Conservation (phyloP, 2,797 vertebrate genomes). For the Meriones psammophilus region DNA sequence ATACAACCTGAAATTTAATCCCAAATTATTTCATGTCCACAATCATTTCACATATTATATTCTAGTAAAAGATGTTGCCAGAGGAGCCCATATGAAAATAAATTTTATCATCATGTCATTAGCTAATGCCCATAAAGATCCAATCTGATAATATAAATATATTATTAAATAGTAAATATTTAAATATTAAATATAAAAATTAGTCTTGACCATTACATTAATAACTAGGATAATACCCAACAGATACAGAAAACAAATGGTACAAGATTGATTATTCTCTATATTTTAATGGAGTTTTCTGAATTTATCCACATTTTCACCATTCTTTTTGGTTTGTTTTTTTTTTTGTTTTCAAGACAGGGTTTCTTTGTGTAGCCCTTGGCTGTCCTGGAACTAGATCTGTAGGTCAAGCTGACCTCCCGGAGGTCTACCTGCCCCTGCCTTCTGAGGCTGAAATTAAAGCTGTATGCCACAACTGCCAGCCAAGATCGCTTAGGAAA, state of each 20-base stretch:
- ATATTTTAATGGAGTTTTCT: not conserved
- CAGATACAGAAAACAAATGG: too few species aligned
- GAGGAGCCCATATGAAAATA: slow-evolving; percentile 13
- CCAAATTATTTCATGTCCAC: not conserved
- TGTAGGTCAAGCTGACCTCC: not conserved
- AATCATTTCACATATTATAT: slow-evolving; percentile 41
- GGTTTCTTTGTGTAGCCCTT: not conserved
- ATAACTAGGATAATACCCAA: not conserved
- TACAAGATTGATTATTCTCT: not conserved
- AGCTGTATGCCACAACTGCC: not conserved
- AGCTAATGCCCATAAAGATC: not conserved
- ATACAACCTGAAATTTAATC: not conserved
- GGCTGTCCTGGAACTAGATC: not conserved
- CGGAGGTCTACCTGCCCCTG: not conserved
- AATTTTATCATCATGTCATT: not conserved
- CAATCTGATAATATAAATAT: not conserved
- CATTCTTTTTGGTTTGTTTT: not conserved
- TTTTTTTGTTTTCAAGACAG: not conserved
- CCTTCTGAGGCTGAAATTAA: not conserved
- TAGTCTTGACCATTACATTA: not conserved
- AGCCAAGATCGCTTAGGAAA: not conserved
- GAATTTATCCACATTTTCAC: slow-evolving; percentile 2
- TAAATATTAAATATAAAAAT: not conserved
- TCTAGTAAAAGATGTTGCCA: not conserved
- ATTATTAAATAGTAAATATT: slow-evolving; percentile 38